Evolutionary conservation across 2,113 vertebrate species (phyloP).

Genomic region (Dolichallabes microphthalmus): DNA sequence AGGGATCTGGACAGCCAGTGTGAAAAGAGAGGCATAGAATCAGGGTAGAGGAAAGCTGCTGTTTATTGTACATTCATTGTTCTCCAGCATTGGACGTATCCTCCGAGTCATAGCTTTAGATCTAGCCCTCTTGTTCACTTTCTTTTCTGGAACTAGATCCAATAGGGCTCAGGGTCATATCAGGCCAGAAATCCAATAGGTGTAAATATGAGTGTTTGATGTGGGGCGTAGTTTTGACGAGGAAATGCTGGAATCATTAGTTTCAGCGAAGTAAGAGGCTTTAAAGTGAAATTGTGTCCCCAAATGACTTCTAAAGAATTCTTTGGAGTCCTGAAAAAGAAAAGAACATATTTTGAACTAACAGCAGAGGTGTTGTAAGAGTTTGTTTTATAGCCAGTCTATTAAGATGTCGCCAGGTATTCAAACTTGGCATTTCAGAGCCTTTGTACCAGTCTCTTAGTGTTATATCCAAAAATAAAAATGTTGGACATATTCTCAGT

Average conservation of each 20-base stretch:
- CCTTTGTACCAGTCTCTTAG: not conserved
- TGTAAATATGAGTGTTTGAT: conserved; percentile 47
- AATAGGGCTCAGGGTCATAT: conserved; percentile 37
- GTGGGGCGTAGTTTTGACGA: conserved; percentile 21
- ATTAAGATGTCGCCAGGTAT: not conserved
- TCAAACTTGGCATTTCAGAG: not conserved
- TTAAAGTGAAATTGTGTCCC: conserved; percentile 22
- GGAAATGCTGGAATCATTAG: conserved; percentile 34
- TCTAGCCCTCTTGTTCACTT: conserved; percentile 13
- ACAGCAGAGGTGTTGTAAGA: not conserved
- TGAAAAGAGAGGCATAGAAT: conserved; percentile 31
- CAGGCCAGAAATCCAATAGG: conserved; percentile 15
- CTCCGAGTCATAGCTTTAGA: conserved; percentile 5
- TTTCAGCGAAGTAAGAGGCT: not conserved
- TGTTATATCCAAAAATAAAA: not conserved
- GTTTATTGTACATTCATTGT: conserved; percentile 50
- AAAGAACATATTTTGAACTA: not conserved
- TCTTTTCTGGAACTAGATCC: conserved; percentile 21
- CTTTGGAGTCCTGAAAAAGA: not conserved
- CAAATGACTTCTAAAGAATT: not conserved
- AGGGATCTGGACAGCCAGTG: conserved; percentile 39
- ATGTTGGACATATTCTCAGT: too few relatives aligned
- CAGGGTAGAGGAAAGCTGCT: conserved; percentile 44
- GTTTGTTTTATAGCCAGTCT: not conserved
- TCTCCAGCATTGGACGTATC: conserved; percentile 20